Percentiles rank a stretch among this genome's conserved stretches.
These are phyloP conservation scores for Anoplolepis gracilipes DNA, from an alignment of 1,140 invertebrate species.

Conservation along the genomic window DNA sequence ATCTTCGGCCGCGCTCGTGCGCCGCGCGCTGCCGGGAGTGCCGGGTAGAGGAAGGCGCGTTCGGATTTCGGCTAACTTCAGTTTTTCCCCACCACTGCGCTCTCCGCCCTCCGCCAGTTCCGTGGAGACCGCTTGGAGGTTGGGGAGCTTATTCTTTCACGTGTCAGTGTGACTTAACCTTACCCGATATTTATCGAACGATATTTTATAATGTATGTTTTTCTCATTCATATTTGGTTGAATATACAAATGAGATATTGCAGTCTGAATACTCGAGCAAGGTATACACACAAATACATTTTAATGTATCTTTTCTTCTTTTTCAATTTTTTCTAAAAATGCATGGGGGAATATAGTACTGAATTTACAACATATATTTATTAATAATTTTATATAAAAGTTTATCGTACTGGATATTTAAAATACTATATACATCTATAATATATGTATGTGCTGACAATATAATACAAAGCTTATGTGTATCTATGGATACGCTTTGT, in stretches of 20 bases:
- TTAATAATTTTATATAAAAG: no score
- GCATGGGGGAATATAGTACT: no score
- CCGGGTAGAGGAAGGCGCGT: constrained; percentile 13
- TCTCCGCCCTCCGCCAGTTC: constrained; percentile 17
- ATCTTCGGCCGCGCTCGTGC: constrained; percentile 34
- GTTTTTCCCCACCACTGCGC: no score
- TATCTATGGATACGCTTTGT: no score
- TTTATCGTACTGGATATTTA: no score
- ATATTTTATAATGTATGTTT: background rate
- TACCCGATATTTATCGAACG: background rate
- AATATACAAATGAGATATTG: background rate
- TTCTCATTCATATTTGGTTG: background rate
- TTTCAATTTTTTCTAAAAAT: no score
- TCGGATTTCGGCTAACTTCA: constrained; percentile 24
- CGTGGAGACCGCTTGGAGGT: background rate
- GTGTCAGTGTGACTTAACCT: background rate
- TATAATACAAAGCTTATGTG: no score
- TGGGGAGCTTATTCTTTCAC: background rate
- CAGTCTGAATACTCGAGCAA: background rate
- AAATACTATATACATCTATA: no score
- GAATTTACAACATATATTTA: background rate
- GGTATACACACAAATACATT: background rate
- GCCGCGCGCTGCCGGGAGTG: no score
- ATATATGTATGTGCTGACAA: no score
- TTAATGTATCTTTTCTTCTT: no score